Percentiles rank a stretch among this genome's conserved stretches.
Conservation (phyloP, 2,888 invertebrate genomes). For the Campoletis raptor region DNA sequence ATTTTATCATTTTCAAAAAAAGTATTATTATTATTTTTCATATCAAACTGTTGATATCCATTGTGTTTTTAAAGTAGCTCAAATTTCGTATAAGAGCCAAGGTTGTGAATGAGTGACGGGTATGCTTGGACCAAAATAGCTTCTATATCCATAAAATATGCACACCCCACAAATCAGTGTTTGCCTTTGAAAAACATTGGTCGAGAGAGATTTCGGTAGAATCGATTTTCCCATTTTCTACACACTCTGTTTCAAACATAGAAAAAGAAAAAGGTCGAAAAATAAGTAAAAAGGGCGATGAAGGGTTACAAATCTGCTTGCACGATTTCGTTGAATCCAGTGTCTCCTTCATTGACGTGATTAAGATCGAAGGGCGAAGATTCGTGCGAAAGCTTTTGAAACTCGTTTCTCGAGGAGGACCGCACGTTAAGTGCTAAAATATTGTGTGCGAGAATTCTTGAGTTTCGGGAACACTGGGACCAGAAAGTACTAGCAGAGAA, state of each 20-base stretch:
- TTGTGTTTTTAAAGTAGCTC: not conserved
- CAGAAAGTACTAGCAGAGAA: conserved; percentile 19
- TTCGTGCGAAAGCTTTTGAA: conserved; percentile 53
- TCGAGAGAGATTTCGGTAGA: conserved; percentile 43
- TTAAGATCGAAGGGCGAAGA: conserved; percentile 73
- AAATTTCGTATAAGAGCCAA: not conserved
- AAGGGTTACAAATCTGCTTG: conserved; percentile 69
- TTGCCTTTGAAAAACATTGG: conserved; percentile 56
- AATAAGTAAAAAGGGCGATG: conserved; percentile 47
- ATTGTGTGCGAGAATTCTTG: conserved; percentile 30
- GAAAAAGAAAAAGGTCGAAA: not conserved
- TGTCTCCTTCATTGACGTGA: conserved; percentile 72
- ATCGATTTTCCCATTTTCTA: conserved; percentile 50
- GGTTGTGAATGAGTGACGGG: not conserved
- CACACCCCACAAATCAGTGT: conserved; percentile 33
- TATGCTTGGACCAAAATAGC: not conserved
- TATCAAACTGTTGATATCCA: not conserved
- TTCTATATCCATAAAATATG: not conserved
- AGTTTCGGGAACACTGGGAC: conserved; percentile 28
- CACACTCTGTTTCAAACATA: conserved; percentile 21
- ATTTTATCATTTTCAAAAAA: not conserved
- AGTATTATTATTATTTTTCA: too few species aligned
- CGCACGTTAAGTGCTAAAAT: not conserved
- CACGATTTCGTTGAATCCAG: conserved; percentile 72
- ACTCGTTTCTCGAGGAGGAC: conserved; percentile 36